Evolutionary conservation across 2,888 invertebrate genomes (phyloP).

Genomic region (Sepiola atlantica): DNA sequence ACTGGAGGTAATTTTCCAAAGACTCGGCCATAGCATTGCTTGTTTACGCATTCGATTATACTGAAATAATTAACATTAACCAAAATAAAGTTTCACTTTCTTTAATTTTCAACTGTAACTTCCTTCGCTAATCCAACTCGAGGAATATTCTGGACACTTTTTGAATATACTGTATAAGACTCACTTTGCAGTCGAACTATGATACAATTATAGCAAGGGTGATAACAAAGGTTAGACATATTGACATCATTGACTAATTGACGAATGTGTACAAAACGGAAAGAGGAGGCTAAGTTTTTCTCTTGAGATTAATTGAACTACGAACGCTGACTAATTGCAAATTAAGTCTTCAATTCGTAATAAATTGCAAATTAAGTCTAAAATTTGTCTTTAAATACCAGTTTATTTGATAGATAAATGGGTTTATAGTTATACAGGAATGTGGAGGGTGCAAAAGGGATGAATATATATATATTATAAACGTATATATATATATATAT

Average conservation of each 20-base stretch:
- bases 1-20: too few species aligned
- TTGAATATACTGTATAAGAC: too few species aligned
- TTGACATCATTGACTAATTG: not conserved
- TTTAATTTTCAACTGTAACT: not conserved
- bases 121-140: not conserved
- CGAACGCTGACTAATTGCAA: not conserved
- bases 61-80: too few species aligned
- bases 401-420: not conserved
- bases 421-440: not conserved
- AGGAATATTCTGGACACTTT: not conserved
- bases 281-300: not conserved
- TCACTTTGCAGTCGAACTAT: too few species aligned
- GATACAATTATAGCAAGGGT: not conserved
- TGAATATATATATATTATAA: not conserved
- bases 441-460: too few species aligned
- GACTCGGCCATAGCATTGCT: too few species aligned
- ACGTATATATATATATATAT: not conserved
- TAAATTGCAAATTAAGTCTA: not conserved
- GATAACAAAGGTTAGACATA: not conserved
- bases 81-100: not conserved
- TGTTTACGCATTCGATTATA: too few species aligned
- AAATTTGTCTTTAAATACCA: not conserved
- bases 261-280: not conserved
- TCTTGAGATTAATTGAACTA: not conserved
- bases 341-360: not conserved